Base-by-base conservation (phyloP, 2,888 invertebrate genomes). In the Drosophila prostipennis region DNA sequence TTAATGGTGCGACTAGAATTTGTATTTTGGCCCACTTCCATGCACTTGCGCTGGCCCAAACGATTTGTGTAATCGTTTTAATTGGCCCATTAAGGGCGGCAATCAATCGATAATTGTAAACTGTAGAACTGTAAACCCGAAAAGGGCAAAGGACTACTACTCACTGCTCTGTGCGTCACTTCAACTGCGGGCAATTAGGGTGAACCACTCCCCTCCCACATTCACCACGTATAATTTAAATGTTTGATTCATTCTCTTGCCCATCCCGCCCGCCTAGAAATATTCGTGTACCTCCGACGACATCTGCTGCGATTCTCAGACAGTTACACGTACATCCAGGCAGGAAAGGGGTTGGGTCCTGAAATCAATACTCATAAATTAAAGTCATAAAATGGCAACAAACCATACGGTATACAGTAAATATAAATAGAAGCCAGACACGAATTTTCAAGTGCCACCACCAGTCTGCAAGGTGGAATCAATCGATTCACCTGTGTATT, bases 31-130 rank as follows among this genome's bases (percentile, higher is more conserved):
- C 58, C 74, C 51, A 64, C 36, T 54, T 64, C 64, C 34, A 52
- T 32, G 64, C 54, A 72, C 48, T 65, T 37, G 64, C 67, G 57
- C 54, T 54, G 59, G 53, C 29, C 53, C 71, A 10, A 64, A 42
- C 75, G 72, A 75, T 85, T 81, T 74, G 72, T 52, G 78, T 80
- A 86, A 81, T 85, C 82, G 68, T 74, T 79, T 77, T 87, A 87
- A 82, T 82, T 87, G 82, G 79, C 67, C 72, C 51, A 13, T 16
- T 39, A 29, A 19, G 32, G 32, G 13, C 6, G 53, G 58, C 61
- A 16, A 56, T 16, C 36, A 40, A 82, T 86, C 86, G 78, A 87
- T 85, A 87, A 45, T 79, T 51, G 43, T 77, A 87, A 70, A 64
- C 55, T 79, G 61, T 73, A 69, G 72, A 73, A 45, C 19, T 2